Base-by-base conservation (phyloP, 2,113 vertebrate species). In the Xiphophorus maculatus region DNA sequence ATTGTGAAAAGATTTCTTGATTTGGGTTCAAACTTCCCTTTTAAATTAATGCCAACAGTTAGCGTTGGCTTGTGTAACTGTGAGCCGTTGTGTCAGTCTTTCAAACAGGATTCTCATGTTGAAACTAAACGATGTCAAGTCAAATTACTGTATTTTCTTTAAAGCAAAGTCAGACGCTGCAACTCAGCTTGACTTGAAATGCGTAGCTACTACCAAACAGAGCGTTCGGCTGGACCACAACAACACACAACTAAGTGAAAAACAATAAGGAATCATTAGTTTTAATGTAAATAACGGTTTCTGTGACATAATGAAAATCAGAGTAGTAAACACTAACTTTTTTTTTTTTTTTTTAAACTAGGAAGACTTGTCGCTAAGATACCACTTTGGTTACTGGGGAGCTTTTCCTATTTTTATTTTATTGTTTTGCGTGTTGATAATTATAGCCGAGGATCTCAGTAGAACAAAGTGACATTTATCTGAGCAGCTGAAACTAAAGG, bases 361-460 rank as follows among this genome's bases (percentile, higher is more conserved):
- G 60, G 40, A 12, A 65, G 83, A 74, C 66, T 44, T 74, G 84
- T 84, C 79, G 75, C 85, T 85, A 87, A 67, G 85, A 81, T 71
- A 82, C 79, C 68, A 37, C 35, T 73, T 28, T 70, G 28, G 85
- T 86, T 77, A 76, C 81, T 66, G 83, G 40, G 63, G 71, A 74
- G 74, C 27, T 40, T 15, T 69, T 77, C 79, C 77, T 84, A 61
- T 79, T 88, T 78, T 74, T 76, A 80, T 15, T 54, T 71, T 30
- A 42, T 63, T 77, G 22, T 30, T 17, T 11, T 29, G 35, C 73
- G 69, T 33, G 63, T 35, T 32, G 6, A 81, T 51, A 22, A 3
- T 48, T 32, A 17, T 9, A 17, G 13, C 58, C 6, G 15, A 40
- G 37, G 35, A 65, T 69, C 71, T 40, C n/a, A 10, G 22, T 29